Evolutionary conservation across 2,888 invertebrate species (phyloP), one percentile per base, ranked within the genome.

Genomic region (Pyrgus malvae): DNA sequence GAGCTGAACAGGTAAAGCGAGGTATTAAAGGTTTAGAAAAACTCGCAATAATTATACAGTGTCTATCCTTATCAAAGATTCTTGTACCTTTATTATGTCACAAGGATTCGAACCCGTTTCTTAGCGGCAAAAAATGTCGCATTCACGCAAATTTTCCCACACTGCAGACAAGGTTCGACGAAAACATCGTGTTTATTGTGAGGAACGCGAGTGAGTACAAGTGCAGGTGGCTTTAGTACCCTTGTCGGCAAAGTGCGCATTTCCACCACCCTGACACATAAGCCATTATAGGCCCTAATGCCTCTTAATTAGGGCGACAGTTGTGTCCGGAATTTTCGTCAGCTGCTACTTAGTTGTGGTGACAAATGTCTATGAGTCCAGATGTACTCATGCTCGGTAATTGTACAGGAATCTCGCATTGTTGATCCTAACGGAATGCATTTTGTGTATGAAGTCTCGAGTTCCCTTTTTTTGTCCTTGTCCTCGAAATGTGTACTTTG

Each of bases 171-270:
- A 70, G 72, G 69, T 76, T 76, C 65, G 70, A 68, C 72, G 72
- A 76, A 77, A 76, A 68, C 62, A 68, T 67, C 64, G 69, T 72
- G 69, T 68, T 68, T 63, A 70, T 64, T 60, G 59, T 64, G 61
- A 53, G 58, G 56, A 60, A 38, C 37, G 48, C 49, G 66, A 68
- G 68, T 70, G 72, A 71, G n/a, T n/a, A n/a, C 65, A 45, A 50
- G 67, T 73, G 83, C 87, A 87, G 84, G 84, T 86, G 88, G 69
- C 68, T 63, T 60, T 48, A 0, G 44, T 45, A 56, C 57, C 7
- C 3, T n/a, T 31, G 17, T 25, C 46, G 17, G n/a, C 33, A 16
- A 48, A 33, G 25, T 48, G 12, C 33, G 31, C 16, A 11, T 3
- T 14, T 33, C 11, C 8, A 25, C n/a, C 14, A 8, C 9, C 5